A percentile compares a stretch with the other conserved stretches of the same genome.
Evolutionary conservation across 2,113 vertebrate genomes (phyloP).

Genomic region (Syngnathus scovelli): DNA sequence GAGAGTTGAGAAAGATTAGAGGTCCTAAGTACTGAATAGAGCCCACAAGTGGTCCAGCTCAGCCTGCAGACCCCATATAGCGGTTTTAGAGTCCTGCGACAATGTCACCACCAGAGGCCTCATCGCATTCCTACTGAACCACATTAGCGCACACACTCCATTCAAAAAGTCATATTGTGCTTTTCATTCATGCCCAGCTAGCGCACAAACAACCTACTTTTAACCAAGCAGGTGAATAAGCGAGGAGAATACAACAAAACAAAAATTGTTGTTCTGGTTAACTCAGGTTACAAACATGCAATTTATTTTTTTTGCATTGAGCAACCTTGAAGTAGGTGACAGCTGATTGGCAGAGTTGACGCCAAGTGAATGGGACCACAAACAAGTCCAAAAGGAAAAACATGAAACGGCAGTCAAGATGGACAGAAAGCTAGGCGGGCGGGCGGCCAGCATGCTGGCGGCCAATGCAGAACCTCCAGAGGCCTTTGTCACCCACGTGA

Average conservation of each 20-base stretch:
- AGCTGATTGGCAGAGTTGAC: conserved; percentile 61
- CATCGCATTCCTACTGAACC: conserved; percentile 78
- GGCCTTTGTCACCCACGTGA: conserved; percentile 77
- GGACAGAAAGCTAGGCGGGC: conserved; percentile 62
- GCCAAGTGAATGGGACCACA: conserved; percentile 30
- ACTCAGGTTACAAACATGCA: neutral
- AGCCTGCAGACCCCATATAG: conserved; percentile 72
- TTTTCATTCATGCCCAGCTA: neutral
- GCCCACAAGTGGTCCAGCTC: conserved; percentile 70
- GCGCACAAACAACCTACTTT: neutral
- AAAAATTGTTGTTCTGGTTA: neutral
- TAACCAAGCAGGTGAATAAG: neutral
- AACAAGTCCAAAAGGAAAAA: neutral
- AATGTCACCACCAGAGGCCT: conserved; percentile 82
- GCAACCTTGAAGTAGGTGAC: conserved; percentile 24
- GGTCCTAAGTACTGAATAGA: conserved; percentile 73
- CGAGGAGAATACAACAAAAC: no score
- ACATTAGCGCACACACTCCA: conserved; percentile 67
- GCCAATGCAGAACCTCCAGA: conserved; percentile 42
- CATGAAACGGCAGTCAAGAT: no score
- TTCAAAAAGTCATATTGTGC: neutral
- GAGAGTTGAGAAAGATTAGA: conserved; percentile 74
- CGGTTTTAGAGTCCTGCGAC: conserved; percentile 74
- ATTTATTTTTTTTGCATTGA: neutral
- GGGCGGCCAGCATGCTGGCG: conserved; percentile 50